These are phyloP conservation scores for Thysanoteuthis rhombus DNA, from an alignment of 2,888 invertebrate genomes.

Conservation along the genomic window DNA sequence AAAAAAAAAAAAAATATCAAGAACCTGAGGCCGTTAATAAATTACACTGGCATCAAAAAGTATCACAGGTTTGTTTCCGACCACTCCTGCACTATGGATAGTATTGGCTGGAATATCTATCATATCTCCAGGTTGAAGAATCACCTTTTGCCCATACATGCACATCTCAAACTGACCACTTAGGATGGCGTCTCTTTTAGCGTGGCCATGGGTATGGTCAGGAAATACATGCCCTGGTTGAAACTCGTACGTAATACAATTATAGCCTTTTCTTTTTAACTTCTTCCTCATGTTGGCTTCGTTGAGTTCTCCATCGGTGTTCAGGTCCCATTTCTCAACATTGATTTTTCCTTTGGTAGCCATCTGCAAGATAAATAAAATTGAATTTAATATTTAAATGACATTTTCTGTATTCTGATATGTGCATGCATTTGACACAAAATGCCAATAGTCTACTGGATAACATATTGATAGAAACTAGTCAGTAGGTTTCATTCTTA, in stretches of 20 bases:
- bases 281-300: conserved; percentile 55
- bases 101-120: conserved; percentile 57
- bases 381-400: not conserved
- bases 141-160: conserved; percentile 58
- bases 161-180: conserved; percentile 55
- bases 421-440: too few relatives aligned
- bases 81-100: conserved; percentile 59
- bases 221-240: conserved; percentile 58
- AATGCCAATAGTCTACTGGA: too few relatives aligned
- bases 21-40: not conserved
- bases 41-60: conserved; percentile 55
- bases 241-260: conserved; percentile 52
- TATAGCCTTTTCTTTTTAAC: conserved; percentile 53
- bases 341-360: conserved; percentile 40
- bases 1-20: not conserved
- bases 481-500: not conserved
- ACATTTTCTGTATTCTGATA: not conserved
- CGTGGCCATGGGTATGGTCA: conserved; percentile 57
- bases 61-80: conserved; percentile 53
- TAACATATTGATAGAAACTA: not conserved
- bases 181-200: conserved; percentile 61
- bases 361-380: conserved; percentile 20
- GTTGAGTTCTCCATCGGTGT: conserved; percentile 51
- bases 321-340: conserved; percentile 56
- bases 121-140: conserved; percentile 61